These are phyloP conservation scores for Electrophaes corylata DNA, from an alignment of 2,888 invertebrate genomes.

Conservation along the genomic window DNA sequence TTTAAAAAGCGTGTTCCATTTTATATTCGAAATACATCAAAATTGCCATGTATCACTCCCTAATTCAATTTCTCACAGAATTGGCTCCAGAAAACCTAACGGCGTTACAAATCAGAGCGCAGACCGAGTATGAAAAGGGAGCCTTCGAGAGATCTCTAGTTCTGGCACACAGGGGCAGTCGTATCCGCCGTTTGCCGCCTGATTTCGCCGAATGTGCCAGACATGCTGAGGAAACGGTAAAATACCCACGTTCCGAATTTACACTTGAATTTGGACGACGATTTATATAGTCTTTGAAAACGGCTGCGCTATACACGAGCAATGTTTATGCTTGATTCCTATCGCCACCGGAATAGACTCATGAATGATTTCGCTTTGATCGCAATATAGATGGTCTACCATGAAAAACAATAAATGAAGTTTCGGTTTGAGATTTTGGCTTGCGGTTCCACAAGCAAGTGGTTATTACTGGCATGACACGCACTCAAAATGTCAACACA, in stretches of 20 bases:
- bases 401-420: not conserved
- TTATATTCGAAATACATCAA: not conserved
- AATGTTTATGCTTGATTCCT: not conserved
- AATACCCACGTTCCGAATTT: slow-evolving; percentile 23
- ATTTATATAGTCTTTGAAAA: slow-evolving; percentile 8
- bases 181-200: slow-evolving; percentile 59
- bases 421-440: too few species aligned
- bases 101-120: slow-evolving; percentile 70
- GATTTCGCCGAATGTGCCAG: slow-evolving; percentile 71
- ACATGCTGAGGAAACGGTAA: slow-evolving; percentile 74
- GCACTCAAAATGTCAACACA: too few species aligned
- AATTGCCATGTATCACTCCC: slow-evolving; percentile 1
- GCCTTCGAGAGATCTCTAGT: slow-evolving; percentile 70
- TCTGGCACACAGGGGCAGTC: slow-evolving; percentile 63
- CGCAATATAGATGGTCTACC: not conserved
- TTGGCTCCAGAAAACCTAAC: slow-evolving; percentile 70
- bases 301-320: slow-evolving; percentile 2
- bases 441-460: too few species aligned
- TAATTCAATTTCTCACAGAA: slow-evolving; percentile 48
- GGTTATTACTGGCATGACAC: too few species aligned
- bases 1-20: not conserved
- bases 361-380: not conserved
- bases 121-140: slow-evolving; percentile 75
- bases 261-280: slow-evolving; percentile 27
- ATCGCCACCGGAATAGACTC: not conserved